A percentile compares a stretch with the other conserved stretches of the same genome.
These are phyloP conservation scores for Polyodon spathula DNA, from an alignment of 2,113 vertebrate species.

Conservation along the genomic window DNA sequence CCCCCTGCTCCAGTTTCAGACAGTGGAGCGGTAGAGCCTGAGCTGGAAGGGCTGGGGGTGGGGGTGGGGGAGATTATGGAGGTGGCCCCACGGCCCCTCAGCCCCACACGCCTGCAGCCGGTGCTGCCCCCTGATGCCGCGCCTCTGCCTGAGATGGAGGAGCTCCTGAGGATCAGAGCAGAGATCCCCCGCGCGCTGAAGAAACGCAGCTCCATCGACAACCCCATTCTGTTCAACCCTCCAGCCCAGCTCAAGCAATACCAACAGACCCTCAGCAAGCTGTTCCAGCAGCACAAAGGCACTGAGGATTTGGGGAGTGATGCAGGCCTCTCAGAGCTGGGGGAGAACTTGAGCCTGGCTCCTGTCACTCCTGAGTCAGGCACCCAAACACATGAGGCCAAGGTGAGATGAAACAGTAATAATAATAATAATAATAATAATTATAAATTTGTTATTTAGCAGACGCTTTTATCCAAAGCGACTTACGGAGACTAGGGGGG, in stretches of 20 bases:
- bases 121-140: constrained; percentile 63
- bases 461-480: too few relatives aligned
- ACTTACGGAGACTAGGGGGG: too few relatives aligned
- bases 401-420: too few relatives aligned
- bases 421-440: too few relatives aligned
- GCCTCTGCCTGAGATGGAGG: constrained; percentile 53
- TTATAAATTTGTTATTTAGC: too few relatives aligned
- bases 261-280: constrained; percentile 70
- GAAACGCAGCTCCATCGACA: constrained; percentile 67
- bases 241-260: constrained; percentile 67
- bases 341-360: constrained; percentile 27
- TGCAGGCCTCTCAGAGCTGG: constrained; percentile 16
- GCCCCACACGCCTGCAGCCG: constrained; percentile 77
- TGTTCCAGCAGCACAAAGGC: constrained; percentile 51
- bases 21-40: constrained; percentile 53
- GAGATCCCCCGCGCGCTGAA: constrained; percentile 80
- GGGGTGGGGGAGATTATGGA: constrained; percentile 22
- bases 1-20: constrained; percentile 35
- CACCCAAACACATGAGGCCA: too few relatives aligned
- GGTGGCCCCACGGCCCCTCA: constrained; percentile 62
- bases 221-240: constrained; percentile 29
- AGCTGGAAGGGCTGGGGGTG: constrained; percentile 49
- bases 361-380: too few relatives aligned
- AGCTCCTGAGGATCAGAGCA: constrained; percentile 65
- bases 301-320: background rate